Conservation (phyloP, 2,888 invertebrate species). For the Zele albiditarsus region DNA sequence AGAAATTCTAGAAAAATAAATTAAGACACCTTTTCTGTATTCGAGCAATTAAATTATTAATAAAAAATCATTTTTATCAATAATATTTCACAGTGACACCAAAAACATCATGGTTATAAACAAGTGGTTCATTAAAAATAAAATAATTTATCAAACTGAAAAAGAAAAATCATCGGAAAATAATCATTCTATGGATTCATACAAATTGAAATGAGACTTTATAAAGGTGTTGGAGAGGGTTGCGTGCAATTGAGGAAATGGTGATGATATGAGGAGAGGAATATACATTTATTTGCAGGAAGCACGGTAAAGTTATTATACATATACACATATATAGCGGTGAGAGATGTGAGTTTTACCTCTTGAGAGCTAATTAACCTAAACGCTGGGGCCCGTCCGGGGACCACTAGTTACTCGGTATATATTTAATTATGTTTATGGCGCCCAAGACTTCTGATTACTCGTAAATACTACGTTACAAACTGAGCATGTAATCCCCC, state of each 20-base stretch:
- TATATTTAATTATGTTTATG: slow-evolving; percentile 59
- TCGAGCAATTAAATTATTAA: too few species aligned
- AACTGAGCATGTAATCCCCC: slow-evolving; percentile 55
- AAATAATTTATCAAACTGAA: neutral
- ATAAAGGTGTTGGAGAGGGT: slow-evolving; percentile 18
- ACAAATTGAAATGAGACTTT: slow-evolving; percentile 34
- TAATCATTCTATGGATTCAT: neutral
- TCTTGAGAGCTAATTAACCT: slow-evolving; percentile 54
- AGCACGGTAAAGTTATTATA: slow-evolving; percentile 22
- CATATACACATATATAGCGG: neutral
- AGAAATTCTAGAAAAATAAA: too few species aligned
- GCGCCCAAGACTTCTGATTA: slow-evolving; percentile 54
- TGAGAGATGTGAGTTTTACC: slow-evolving; percentile 7
- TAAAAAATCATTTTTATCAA: too few species aligned
- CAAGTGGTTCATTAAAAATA: neutral
- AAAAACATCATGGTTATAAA: too few species aligned
- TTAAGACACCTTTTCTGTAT: too few species aligned
- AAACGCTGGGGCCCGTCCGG: slow-evolving; percentile 47
- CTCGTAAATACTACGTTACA: slow-evolving; percentile 56
- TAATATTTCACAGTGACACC: too few species aligned
- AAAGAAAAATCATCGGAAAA: neutral
- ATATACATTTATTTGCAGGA: slow-evolving; percentile 31
- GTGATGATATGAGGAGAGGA: neutral
- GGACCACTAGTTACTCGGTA: slow-evolving; percentile 54
- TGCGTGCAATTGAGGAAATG: slow-evolving; percentile 37